These are phyloP conservation scores for Onychorhynchus coronatus DNA, from an alignment of 2,113 vertebrate species.

Conservation along the genomic window DNA sequence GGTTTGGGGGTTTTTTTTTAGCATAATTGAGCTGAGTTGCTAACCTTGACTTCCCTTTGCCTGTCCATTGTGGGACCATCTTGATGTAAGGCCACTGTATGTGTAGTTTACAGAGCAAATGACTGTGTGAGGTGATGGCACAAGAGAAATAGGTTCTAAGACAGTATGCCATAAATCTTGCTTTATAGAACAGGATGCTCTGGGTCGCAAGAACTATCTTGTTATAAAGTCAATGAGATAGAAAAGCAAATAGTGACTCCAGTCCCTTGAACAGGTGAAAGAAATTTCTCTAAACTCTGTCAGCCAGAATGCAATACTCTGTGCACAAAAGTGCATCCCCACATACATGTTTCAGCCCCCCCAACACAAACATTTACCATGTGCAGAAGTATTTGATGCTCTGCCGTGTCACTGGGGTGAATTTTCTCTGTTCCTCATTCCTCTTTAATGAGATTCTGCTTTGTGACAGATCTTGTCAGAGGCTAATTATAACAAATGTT, in stretches of 20 bases:
- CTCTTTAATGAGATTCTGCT: not conserved
- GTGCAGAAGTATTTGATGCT: not conserved
- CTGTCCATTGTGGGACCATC: not conserved
- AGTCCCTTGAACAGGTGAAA: not conserved
- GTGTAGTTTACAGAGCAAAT: slow-evolving; percentile 29
- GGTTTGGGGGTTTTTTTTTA: not conserved
- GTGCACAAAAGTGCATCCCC: not conserved
- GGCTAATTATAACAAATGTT: slow-evolving; percentile 50
- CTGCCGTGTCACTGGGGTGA: not conserved
- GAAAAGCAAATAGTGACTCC: slow-evolving; percentile 9
- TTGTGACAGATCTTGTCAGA: slow-evolving; percentile 8
- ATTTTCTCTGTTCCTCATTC: not conserved
- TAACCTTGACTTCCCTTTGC: slow-evolving; percentile 13
- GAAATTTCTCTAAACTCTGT: not conserved
- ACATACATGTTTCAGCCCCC: fast-evolving
- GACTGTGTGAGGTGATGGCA: not conserved
- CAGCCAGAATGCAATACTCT: not conserved
- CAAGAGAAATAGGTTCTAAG: slow-evolving; percentile 14
- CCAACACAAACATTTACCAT: not conserved
- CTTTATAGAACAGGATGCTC: slow-evolving; percentile 26
- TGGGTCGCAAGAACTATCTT: not conserved
- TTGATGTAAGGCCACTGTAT: not conserved
- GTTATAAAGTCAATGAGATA: slow-evolving; percentile 20
- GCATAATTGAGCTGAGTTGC: not conserved
- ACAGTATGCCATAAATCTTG: slow-evolving; percentile 34